A percentile compares a stretch with the other conserved stretches of the same genome.
These are phyloP conservation scores for Dendrolimus houi DNA, from an alignment of 2,888 invertebrate species.

Conservation along the genomic window DNA sequence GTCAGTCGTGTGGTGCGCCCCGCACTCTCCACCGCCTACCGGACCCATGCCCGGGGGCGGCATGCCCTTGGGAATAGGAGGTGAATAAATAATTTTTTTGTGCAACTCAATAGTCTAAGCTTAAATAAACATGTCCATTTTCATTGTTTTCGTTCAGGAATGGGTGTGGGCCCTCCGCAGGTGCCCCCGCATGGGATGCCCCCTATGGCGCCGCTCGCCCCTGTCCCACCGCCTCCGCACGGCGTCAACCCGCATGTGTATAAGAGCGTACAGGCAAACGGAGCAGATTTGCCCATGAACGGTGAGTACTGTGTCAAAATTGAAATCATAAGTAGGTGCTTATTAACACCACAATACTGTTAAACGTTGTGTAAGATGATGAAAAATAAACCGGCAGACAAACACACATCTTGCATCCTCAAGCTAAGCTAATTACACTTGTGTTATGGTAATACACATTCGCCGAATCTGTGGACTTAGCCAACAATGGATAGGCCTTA, in stretches of 20 bases:
- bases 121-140: background rate
- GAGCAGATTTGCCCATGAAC: slow-evolving; percentile 74
- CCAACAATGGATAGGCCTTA: too few species aligned
- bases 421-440: background rate
- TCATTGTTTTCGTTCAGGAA: background rate
- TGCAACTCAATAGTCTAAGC: too few species aligned
- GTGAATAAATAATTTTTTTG: background rate
- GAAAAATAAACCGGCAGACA: too few species aligned
- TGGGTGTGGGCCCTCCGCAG: slow-evolving; percentile 27
- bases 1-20: slow-evolving; percentile 43
- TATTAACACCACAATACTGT: too few species aligned
- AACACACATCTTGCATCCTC: too few species aligned
- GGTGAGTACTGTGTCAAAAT: slow-evolving; percentile 36
- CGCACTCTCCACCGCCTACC: slow-evolving; percentile 20
- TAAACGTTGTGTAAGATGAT: too few species aligned
- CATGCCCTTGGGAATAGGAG: slow-evolving; percentile 1
- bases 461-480: too few species aligned
- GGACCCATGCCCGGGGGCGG: slow-evolving; percentile 14
- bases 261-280: slow-evolving; percentile 67
- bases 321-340: too few species aligned
- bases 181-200: slow-evolving; percentile 20
- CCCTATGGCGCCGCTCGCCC: slow-evolving; percentile 20
- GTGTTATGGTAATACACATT: background rate
- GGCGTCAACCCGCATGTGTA: slow-evolving; percentile 44
- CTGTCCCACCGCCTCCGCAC: slow-evolving; percentile 29